These are phyloP conservation scores for Crocidura indochinensis DNA, from an alignment of 2,797 vertebrate species.

Conservation along the genomic window DNA sequence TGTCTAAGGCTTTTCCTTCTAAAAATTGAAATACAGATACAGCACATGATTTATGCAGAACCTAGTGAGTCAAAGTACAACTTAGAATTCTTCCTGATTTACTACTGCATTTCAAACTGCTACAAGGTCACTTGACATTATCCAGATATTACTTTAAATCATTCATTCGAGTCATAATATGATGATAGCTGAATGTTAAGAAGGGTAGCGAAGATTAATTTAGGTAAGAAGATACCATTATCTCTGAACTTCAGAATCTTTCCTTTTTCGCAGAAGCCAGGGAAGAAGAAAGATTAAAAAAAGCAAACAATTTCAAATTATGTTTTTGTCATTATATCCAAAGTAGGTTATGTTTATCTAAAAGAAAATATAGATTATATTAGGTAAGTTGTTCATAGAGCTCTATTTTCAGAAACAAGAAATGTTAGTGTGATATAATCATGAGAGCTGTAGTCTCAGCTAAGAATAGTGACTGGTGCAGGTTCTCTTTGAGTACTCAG, in stretches of 20 bases:
- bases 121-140: slow-evolving; percentile 33
- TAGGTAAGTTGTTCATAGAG: neutral
- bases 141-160: slow-evolving; percentile 60
- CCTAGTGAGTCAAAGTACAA: slow-evolving; percentile 29
- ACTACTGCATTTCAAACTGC: neutral
- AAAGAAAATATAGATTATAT: slow-evolving; percentile 40
- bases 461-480: neutral
- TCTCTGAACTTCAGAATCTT: slow-evolving; percentile 55
- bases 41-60: slow-evolving; percentile 46
- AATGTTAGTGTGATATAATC: neutral
- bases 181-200: slow-evolving; percentile 59
- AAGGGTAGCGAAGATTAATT: neutral
- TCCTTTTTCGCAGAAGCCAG: neutral
- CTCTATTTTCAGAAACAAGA: slow-evolving; percentile 7
- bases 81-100: slow-evolving; percentile 56
- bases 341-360: slow-evolving; percentile 24
- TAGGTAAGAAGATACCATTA: slow-evolving; percentile 47
- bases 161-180: slow-evolving; percentile 46
- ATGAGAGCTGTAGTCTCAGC: neutral
- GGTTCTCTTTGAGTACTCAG: neutral
- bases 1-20: slow-evolving; percentile 10
- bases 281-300: neutral
- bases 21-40: neutral
- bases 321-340: slow-evolving; percentile 33
- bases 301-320: neutral